Base-by-base conservation (phyloP, 2,888 invertebrate genomes). In the Apodemia zela region DNA sequence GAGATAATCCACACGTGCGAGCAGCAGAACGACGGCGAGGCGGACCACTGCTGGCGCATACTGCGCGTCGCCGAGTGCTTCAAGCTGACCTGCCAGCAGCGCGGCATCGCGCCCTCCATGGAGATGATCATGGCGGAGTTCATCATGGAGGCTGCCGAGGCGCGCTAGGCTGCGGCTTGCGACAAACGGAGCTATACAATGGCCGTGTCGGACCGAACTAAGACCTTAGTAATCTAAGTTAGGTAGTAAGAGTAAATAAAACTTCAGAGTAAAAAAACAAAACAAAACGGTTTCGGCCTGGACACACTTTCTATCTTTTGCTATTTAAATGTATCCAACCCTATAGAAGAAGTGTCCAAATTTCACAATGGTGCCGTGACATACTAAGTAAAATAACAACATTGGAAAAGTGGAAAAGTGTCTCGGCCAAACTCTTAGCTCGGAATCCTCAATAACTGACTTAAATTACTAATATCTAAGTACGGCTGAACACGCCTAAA, bases 21-120 rank as follows among this genome's bases (percentile, higher is more conserved):
- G 77, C 69, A 76, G 68, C 68, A 75, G 71, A 72, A 74, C 71
- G 84, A 87, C 67, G 67, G 68, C 2, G 77, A 81, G 68, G 68
- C 68, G 2, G 87, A 87, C 74, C 82, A 86, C 77, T 87, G 87
- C 77, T 81, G 82, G 86, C 81, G 87, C 45, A 82, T 88, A 72
- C 80, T 88, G 67, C 82, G 76, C 72, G 70, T 82, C 45, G 84
- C 87, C 8, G 85, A 87, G 77, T 88, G 87, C 79, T 88, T 88
- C 78, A 87, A 86, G 76, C 3, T 2, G 3, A 45, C 69, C 38
- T 84, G 86, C 73, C 72, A 77, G 66, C 38, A 66, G 42, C 67
- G 65, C n/a, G 77, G 81, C 67, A 71, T 87, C 57, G 87, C 86
- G 59, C 87, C 87, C 59, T 73, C 82, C 71, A 83, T 86, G 80